Evolutionary conservation across 2,797 vertebrate species (phyloP), one percentile per base, ranked within the genome.

Genomic region (Chaetodon trifasciatus): DNA sequence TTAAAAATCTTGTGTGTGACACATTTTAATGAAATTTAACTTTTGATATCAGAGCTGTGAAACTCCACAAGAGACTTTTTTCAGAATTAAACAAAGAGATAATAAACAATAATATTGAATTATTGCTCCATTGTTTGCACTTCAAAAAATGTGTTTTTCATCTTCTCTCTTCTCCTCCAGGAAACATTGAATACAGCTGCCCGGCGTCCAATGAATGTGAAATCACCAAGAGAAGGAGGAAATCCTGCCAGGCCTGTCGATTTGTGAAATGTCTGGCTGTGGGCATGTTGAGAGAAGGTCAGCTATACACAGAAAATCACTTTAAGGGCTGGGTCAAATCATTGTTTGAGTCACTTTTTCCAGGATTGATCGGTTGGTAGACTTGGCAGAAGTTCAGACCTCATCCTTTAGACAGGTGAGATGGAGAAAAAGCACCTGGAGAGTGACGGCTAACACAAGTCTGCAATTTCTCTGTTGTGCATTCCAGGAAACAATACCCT

Each of bases 241-340:
- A 99, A 90, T 99, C 98, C 75, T 99, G 98, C 95, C 98, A 99
- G 94, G 98, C 98, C 56, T 99, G 98, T 93, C 98, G 98, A 88
- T 99, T 99, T 92, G 97, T 98, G 94, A 99, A 99, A 93, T 99
- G 98, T 93, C 95, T 99, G 90, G 96, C 97, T 87, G 97, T 99
- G 87, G 98, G 98, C 91, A 99, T 99, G 98, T 94, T 99, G 93
- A 97, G 98, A 92, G 98, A 99, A 97, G 98, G 98, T 99, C 95
- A 96, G 97, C 5, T 3, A 44, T 46, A 71, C 61, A 69, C 24
- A n/a, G 35, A 78, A 83, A 81, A 28, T 46, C 58, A 39, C 60
- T 81, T 50, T 69, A 40, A 79, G 12, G 76, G 35, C 23, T n/a
- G 6, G 19, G 55, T 66, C 44, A 68, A 81, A 81, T 83, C 65